These are phyloP conservation scores for Rana temporaria DNA, from an alignment of 2,113 vertebrate species.

Conservation along the genomic window DNA sequence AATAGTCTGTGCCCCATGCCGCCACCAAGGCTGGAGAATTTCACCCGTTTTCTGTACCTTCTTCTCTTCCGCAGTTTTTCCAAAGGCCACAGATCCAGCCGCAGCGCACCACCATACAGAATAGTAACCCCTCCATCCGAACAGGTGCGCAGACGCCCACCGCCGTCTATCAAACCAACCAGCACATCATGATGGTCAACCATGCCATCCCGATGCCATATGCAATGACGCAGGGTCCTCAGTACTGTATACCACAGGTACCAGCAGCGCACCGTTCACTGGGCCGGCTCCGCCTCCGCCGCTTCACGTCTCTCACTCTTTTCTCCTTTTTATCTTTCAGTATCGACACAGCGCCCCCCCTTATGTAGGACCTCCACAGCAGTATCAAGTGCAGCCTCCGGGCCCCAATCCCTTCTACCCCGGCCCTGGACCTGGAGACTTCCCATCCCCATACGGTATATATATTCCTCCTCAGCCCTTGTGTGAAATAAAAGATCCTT, in stretches of 20 bases:
- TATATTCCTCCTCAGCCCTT: no score
- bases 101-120: slow-evolving; percentile 86
- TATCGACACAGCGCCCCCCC: slow-evolving; percentile 90
- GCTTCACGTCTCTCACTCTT: neutral
- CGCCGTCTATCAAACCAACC: slow-evolving; percentile 91
- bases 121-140: slow-evolving; percentile 89
- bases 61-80: slow-evolving; percentile 81
- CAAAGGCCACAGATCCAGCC: slow-evolving; percentile 95
- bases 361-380: slow-evolving; percentile 91
- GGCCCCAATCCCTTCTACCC: slow-evolving; percentile 92
- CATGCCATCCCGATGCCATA: slow-evolving; percentile 89
- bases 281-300: neutral
- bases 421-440: slow-evolving; percentile 93
- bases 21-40: no score
- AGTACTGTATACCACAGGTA: slow-evolving; percentile 97
- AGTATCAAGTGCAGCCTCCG: slow-evolving; percentile 92
- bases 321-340: slow-evolving; percentile 66
- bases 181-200: slow-evolving; percentile 96
- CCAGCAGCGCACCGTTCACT: neutral
- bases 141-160: slow-evolving; percentile 88
- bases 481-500: no score
- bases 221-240: slow-evolving; percentile 89
- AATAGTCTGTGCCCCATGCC: no score
- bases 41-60: neutral
- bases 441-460: slow-evolving; percentile 91